Evolutionary conservation across 2,113 vertebrate genomes (phyloP).

Genomic region (Passer montanus): DNA sequence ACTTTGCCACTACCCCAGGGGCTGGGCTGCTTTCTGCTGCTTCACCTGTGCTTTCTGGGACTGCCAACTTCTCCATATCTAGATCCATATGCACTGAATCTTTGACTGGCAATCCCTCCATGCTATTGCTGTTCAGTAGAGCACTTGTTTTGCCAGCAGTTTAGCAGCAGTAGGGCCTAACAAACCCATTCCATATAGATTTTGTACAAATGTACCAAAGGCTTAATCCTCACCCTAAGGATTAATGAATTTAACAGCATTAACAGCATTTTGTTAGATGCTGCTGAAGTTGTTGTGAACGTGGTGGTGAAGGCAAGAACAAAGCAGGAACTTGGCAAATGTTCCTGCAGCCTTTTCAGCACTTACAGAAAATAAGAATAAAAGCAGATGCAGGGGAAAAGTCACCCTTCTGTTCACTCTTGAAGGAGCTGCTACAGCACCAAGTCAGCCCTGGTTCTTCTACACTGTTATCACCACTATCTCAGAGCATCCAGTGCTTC

Average conservation of each 20-base stretch:
- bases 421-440: not conserved
- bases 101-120: not conserved
- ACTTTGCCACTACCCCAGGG: not conserved
- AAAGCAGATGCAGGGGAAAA: not conserved
- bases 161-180: not conserved
- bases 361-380: not conserved
- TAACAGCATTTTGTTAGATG: not conserved
- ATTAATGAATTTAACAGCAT: not conserved
- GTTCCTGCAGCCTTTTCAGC: not conserved
- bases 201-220: not conserved
- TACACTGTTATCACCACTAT: rapidly evolving
- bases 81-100: not conserved
- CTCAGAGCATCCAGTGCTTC: not conserved
- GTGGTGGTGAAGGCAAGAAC: not conserved
- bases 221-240: not conserved
- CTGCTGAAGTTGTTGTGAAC: not conserved
- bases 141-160: not conserved
- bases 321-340: not conserved
- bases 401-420: not conserved
- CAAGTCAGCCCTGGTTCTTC: not conserved
- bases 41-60: not conserved
- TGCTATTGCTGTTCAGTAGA: not conserved
- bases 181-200: not conserved
- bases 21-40: not conserved
- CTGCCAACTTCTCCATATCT: not conserved